Base-by-base conservation (phyloP, 2,888 invertebrate genomes). In the Cantharis nigra region DNA sequence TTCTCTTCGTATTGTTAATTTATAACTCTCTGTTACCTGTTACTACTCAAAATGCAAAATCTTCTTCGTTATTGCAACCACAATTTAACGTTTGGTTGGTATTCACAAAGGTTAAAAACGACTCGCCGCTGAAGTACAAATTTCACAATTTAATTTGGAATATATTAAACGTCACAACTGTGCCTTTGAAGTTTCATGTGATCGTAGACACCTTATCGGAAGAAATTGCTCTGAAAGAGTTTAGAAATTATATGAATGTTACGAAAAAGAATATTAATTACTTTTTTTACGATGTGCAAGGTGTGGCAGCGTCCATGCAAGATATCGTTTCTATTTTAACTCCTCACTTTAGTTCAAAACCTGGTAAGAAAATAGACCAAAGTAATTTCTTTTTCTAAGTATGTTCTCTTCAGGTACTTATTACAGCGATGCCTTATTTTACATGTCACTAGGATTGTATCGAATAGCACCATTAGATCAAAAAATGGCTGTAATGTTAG, bases 401-500 rank as follows among this genome's bases (percentile, higher is more conserved):
- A 11, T 23, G 3, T 9, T 9, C n/a, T 23, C 18, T 84, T 63
- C 73, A 90, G 93, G 92, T 74, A 91, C 93, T 3, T 95, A 96
- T 85, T 96, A 95, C 86, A 93, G 93, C 82, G 94, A 95, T 87
- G 92, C 94, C 1, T 88, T 96, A 23, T 96, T 96, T 88, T 96
- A 94, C 86, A 87, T 96, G 28, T 95, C 96, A 0, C 89, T 95
- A 71, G 94, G 93, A 2, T 86, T 95, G 26, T 93, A 95, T 86
- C 90, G 91, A 82, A 91, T 95, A 70, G 92, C 94, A 64, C 92
- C 93, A 11, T 78, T 83, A 3, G 86, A 90, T 71, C 91, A 95
- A 84, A 89, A 91, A 26, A 88, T 89, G 80, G 92, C 93, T 14
- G 91, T 94, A 79, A 91, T 96, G 88, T 88, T 96, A 71, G 96